phyloP scores from a whole-genome alignment of 2,888 invertebrate species.

The Lasiommata megera region DNA sequence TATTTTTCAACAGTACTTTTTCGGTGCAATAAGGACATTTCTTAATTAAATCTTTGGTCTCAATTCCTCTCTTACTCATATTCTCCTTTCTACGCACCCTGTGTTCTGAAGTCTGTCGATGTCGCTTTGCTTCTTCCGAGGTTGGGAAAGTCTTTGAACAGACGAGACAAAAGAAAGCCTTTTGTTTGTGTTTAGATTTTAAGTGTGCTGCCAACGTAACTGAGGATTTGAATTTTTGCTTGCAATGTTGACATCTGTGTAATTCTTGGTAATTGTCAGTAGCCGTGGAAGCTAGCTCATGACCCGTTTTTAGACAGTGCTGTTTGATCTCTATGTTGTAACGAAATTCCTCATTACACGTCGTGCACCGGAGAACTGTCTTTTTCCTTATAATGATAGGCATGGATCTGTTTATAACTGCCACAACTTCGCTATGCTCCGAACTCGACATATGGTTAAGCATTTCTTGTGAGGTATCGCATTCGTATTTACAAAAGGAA shows the following conservation, averaged over 20 bases:
- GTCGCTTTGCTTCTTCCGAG: constrained; percentile 82
- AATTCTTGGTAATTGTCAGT: constrained; percentile 85
- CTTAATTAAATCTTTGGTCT: constrained; percentile 61
- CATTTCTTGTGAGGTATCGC: constrained; percentile 84
- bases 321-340: constrained; percentile 88
- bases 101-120: constrained; percentile 85
- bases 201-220: constrained; percentile 86
- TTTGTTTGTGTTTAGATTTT: constrained; percentile 81
- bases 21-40: constrained; percentile 83
- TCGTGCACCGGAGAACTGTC: constrained; percentile 82
- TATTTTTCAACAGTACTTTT: constrained; percentile 66
- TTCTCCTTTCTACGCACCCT: constrained; percentile 79
- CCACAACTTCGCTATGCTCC: constrained; percentile 87
- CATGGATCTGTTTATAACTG: constrained; percentile 89
- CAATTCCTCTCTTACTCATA: constrained; percentile 55
- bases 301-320: constrained; percentile 79
- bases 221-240: constrained; percentile 81
- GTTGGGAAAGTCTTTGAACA: constrained; percentile 84
- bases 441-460: constrained; percentile 83
- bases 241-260: constrained; percentile 83
- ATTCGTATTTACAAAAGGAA: constrained; percentile 87
- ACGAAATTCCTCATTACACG: constrained; percentile 85
- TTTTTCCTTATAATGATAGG: constrained; percentile 89
- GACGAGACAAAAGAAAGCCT: constrained; percentile 84
- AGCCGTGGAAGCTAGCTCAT: constrained; percentile 75